Evolutionary conservation across 2,797 vertebrate genomes (phyloP), one percentile per base, ranked within the genome.

Genomic region (Argyrosomus regius): DNA sequence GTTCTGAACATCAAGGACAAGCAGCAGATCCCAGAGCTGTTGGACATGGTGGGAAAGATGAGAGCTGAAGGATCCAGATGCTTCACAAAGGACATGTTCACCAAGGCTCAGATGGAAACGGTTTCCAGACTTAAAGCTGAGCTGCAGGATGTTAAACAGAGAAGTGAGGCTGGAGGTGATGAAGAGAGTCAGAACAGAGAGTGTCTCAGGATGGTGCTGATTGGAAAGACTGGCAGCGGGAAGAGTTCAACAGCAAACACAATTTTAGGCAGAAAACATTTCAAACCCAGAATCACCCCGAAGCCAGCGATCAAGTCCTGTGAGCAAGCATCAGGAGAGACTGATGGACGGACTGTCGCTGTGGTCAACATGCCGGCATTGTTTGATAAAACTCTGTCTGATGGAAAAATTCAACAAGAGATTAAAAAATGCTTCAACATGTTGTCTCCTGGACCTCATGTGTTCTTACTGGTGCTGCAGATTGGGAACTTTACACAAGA

Each of bases 401-500:
- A 68, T 0, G 57, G 70, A 0, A 46, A 76, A 0, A 4, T 79
- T 9, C 2, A 64, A 2, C 4, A 75, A 0, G 86, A 88, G 54
- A 5, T 86, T 6, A 2, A 3, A 3, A 82, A 63, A 43, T 82
- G 87, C 14, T 12, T 84, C 53, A 63, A 28, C 3, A 8, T 82
- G 35, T 24, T 82, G 60, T 9, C 82, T 69, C 90, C 88, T 4
- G 88, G 88, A 26, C 85, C 88, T 50, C 83, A 87, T 6, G 88
- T 74, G 13, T 71, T 91, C 72, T 43, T 88, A 22, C 50, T 90
- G 60, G 72, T 91, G 46, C n/a, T 89, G 39, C 54, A 58, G 18
- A 80, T 91, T 14, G 78, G 87, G 0, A 26, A 41, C 10, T 50
- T 89, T 1, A 72, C 75, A n/a, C 0, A 10, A 8, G 66, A 88